Evolutionary conservation across 2,888 invertebrate species (phyloP), one percentile per base, ranked within the genome.

Genomic region (Papilio protenor): DNA sequence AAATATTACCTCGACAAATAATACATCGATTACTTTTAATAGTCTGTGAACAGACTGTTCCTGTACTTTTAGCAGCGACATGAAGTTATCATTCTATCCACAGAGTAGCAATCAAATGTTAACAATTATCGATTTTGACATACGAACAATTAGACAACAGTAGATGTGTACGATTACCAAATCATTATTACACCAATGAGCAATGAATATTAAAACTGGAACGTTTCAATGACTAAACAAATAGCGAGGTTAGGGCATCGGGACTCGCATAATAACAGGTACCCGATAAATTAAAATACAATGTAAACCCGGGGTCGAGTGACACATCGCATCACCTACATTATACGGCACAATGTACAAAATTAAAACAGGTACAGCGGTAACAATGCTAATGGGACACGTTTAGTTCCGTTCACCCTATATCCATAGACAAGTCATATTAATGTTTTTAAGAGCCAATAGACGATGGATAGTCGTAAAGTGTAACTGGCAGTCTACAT

Each of bases 261-360:
- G 81, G 87, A 89, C 88, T 88, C 87, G 87, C 87, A 80, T 84
- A 83, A 83, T 81, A 81, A 82, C 77, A 81, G 77, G 78, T 83
- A 81, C 79, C 78, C 81, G 80, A 79, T 78, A 59, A 79, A 79
- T 81, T 80, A 83, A 81, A 82, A 83, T 81, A 84, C 83, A 86
- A 85, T 83, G 82, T 82, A 81, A n/a, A 76, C 81, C 40, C 52
- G 57, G 75, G 81, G 81, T 82, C 83, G 80, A 79, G 82, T 84
- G 86, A 86, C 84, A 86, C 85, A 85, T 83, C 87, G 87, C 76
- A 88, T 82, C 85, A 86, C 84, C 83, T 83, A 84, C 88, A 90
- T 90, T 91, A 89, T 90, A 89, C 87, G 88, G 88, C 85, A 81
- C 85, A 85, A 81, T 83, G 82, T 81, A 84, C 87, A 84, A 86